A percentile compares a stretch with the other conserved stretches of the same genome.
phyloP scores from a whole-genome alignment of 92 coral and sea anemone species.

The Virgularia gustaviana region DNA sequence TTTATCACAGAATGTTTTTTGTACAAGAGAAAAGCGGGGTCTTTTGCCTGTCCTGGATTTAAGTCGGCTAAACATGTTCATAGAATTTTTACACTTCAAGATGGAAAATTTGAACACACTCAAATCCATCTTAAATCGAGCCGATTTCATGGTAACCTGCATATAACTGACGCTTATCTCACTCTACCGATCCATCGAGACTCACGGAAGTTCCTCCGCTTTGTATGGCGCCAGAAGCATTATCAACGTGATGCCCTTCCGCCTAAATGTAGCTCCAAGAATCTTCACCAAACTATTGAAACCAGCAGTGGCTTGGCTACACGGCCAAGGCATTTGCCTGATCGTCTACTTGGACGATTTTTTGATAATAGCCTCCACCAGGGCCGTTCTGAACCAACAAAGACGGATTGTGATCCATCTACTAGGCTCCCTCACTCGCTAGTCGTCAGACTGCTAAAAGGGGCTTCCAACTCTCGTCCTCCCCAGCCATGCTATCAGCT shows the following conservation, averaged over 20 bases:
- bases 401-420: neutral
- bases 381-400: neutral
- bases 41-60: no score
- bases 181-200: neutral
- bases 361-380: neutral
- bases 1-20: neutral
- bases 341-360: conserved; percentile 3
- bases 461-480: no score
- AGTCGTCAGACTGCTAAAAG: no score
- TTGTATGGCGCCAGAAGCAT: neutral
- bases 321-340: conserved; percentile 2
- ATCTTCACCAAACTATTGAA: neutral
- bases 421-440: no score
- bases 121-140: no score
- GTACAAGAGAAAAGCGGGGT: no score
- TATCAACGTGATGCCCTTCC: neutral
- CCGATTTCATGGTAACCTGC: neutral
- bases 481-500: no score
- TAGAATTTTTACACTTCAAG: neutral
- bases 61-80: neutral
- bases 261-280: neutral
- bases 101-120: no score
- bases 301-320: conserved; percentile 8
- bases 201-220: neutral
- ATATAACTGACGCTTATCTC: neutral